Evolutionary conservation across 2,113 vertebrate species (phyloP), one percentile per base, ranked within the genome.

Genomic region (Capra hircus): DNA sequence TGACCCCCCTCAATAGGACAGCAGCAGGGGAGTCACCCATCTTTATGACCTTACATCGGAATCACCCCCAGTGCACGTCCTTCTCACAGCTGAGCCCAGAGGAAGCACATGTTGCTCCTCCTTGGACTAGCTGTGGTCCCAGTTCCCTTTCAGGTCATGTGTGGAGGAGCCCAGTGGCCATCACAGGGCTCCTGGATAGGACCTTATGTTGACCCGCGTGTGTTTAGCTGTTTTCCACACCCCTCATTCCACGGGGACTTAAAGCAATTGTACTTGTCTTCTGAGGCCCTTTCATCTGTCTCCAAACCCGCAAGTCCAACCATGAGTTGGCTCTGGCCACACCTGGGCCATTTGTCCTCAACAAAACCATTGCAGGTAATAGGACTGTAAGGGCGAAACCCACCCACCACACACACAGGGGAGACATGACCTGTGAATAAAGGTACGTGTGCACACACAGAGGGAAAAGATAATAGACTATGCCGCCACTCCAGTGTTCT

Each of bases 131-230:
- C 8, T 5, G 60, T 43, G 57, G n/a, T 64, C 12, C 33, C 15
- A 4, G 11, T 8, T 25, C 15, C 85, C 78, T 53, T 25, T 40
- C 57, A 43, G 23, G 50, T 55, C 10, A 0, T 0, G 0, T 77
- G 13, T 7, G 6, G 59, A 30, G 16, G 53, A 48, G 45, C 28
- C 62, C 30, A 3, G 71, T 2, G 48, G 53, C 60, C 40, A 5
- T 16, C 5, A 2, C 6, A 0, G 71, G 43, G 27, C 55, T 55
- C 36, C 36, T 6, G 62, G 30, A 30, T 8, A 2, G 36, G 11
- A 27, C 33, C 1, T 11, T 17, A 4, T 0, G 0, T 3, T 21
- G 33, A 30, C 25, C 21, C 19, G 2, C 1, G 2, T 6, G 5
- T 36, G 25, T 59, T 7, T 52, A 17, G 27, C 13, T 71, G 71